Evolutionary conservation across 2,888 invertebrate genomes (phyloP), one percentile per base, ranked within the genome.

Genomic region (Macaria liturata): DNA sequence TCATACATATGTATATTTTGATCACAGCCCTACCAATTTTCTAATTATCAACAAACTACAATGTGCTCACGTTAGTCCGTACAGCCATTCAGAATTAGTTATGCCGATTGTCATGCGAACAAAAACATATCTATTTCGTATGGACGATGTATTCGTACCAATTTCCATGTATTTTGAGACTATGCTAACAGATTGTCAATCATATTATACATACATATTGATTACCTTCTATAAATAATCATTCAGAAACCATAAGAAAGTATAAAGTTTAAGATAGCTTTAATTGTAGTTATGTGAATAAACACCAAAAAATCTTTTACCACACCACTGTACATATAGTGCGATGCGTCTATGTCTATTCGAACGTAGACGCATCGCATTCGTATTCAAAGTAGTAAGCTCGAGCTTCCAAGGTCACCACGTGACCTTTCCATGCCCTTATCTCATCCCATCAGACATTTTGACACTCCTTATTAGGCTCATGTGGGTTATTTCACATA

Each of bases 401-500:
- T 8, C 4, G 7, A 37, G 20, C 39, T 47, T 43, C 55, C 45
- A 57, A 55, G 57, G 49, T 57, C 46, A 32, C 32, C 46, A n/a
- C 42, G 32, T 46, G 37, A 64, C 64, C 62, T 67, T 64, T 66
- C 32, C 60, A 61, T 68, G 64, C 59, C 64, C 67, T 59, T 66
- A 63, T 62, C 61, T 62, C 49, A 34, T 42, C 42, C 9, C 9
- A 9, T 59, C 60, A 62, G 64, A 62, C 65, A 59, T 65, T 67
- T 69, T 71, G 69, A 71, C 78, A 70, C 68, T 74, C 73, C 72
- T 71, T 69, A 77, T 75, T 72, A 67, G 67, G 67, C 64, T 65
- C 48, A 43, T 66, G 65, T 67, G 65, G 66, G 69, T 64, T 78
- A 78, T 78, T 80, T 79, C 75, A 74, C 73, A 79, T 84, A 84